Base-by-base conservation (phyloP, 2,797 vertebrate genomes). In the Sebastes variabilis region DNA sequence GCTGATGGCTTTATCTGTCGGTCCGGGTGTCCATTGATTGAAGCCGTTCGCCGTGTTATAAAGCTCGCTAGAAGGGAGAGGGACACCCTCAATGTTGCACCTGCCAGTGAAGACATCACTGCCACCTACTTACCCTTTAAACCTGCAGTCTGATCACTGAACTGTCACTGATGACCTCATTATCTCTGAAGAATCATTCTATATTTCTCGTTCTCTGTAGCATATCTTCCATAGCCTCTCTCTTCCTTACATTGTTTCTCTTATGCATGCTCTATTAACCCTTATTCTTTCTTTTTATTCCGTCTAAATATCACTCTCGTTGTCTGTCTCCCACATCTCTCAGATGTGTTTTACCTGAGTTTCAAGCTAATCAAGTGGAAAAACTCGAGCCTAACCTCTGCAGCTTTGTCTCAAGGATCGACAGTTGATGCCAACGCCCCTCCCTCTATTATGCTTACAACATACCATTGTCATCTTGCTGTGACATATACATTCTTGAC, bases 1-100 rank as follows among this genome's bases (percentile, higher is more conserved):
- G 91, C 85, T 94, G 93, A 95, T 92, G 90, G 88, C 93, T 95
- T 93, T 92, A 94, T 96, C 88, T 77, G 89, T 93, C 93, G 83
- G 74, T 93, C 90, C 68, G 38, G 54, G 82, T 82, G 82, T 86
- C 68, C 87, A 94, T 95, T 93, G 94, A 96, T 94, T 90, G 85
- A 72, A 88, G 83, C 84, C 81, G 86, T 85, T 92, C 83, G 82
- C 84, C 84, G 81, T 84, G 77, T 87, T 84, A 85, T 88, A 77
- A 85, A 83, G 85, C 79, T 70, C 30, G 32, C 71, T 76, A 25
- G 70, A 69, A 52, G 72, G 66, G 80, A 81, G 77, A 55, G 52
- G 42, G 76, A 78, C 29, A 46, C 42, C 42, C 66, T 87, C 78
- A 83, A 2, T 75, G 75, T 42, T 72, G 77, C 87, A 88, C 81